Conservation (phyloP, 1,140 invertebrate genomes). For the honey bee (Apis mellifera) region Amel_HAv3.1 CM009931.2:4745001-4745500, state of each 20-base stretch:
- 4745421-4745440: no score
- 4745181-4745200: conserved; percentile 84
- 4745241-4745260: conserved; percentile 29
- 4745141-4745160: conserved; percentile 79
- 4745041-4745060: conserved; percentile 90
- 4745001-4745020: conserved; percentile 89
- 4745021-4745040: conserved; percentile 93
- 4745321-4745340: no score
- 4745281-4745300: background rate
- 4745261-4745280: background rate
- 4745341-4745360: no score
- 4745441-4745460: no score
- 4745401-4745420: no score
- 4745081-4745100: conserved; percentile 84
- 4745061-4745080: conserved; percentile 89
- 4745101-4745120: conserved; percentile 74
- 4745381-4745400: no score
- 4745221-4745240: conserved; percentile 82
- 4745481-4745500: no score
- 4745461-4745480: no score
- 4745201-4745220: conserved; percentile 80
- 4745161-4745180: conserved; percentile 80
- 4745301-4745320: background rate
- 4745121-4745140: conserved; percentile 81
- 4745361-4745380: no score